Conservation (phyloP, 1,140 invertebrate genomes). For the Lethocerus indicus region DNA sequence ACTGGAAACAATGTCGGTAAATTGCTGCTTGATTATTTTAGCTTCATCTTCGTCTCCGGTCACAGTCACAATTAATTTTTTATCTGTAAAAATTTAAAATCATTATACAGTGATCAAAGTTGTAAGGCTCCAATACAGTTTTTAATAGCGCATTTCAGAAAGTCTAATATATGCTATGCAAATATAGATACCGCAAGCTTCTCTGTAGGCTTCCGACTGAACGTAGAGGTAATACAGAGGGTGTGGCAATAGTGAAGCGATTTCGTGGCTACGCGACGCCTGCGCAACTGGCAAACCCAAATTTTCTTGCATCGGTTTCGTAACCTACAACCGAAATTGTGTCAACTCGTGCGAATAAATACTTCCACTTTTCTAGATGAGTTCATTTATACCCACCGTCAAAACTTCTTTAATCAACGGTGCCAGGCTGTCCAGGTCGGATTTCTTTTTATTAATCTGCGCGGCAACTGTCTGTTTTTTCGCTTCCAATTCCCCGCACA, state of each 20-base stretch:
- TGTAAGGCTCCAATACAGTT: neutral
- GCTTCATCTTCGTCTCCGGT: slow-evolving; percentile 35
- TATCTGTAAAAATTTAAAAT: slow-evolving; percentile 22
- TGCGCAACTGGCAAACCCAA: slow-evolving; percentile 65
- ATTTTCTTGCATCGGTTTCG: slow-evolving; percentile 79
- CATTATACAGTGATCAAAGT: neutral
- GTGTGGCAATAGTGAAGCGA: slow-evolving; percentile 56
- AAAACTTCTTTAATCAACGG: slow-evolving; percentile 59
- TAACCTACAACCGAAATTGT: slow-evolving; percentile 35
- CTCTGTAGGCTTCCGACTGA: slow-evolving; percentile 65
- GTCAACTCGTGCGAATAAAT: neutral
- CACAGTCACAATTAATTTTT: slow-evolving; percentile 28
- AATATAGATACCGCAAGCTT: slow-evolving; percentile 27
- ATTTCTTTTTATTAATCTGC: slow-evolving; percentile 63
- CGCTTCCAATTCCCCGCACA: slow-evolving; percentile 56
- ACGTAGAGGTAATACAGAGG: slow-evolving; percentile 80
- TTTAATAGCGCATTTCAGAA: neutral
- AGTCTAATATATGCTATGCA: neutral
- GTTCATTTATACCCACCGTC: slow-evolving; percentile 29
- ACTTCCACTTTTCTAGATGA: neutral
- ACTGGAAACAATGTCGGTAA: too few relatives aligned
- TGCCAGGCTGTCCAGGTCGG: slow-evolving; percentile 60
- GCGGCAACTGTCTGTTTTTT: slow-evolving; percentile 56
- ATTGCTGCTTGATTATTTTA: slow-evolving; percentile 22
- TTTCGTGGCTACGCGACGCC: slow-evolving; percentile 51